phyloP scores from a whole-genome alignment of 2,888 invertebrate species.

The Drosophila anceps region DNA sequence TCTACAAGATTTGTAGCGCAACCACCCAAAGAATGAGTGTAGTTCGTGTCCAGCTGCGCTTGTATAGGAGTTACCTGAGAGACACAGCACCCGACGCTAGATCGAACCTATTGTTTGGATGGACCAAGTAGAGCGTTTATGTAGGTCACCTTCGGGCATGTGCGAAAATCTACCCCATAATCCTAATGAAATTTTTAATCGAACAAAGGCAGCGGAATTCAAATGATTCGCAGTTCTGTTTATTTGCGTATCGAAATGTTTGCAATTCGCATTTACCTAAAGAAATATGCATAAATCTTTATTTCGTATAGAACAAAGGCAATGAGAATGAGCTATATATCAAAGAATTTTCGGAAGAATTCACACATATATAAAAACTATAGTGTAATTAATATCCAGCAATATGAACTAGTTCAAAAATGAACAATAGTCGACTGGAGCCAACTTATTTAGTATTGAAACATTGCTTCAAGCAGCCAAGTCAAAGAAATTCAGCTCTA shows the following conservation, averaged over 20 bases:
- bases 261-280: slow-evolving; percentile 41
- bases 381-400: neutral
- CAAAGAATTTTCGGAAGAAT: neutral
- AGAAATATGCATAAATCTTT: slow-evolving; percentile 63
- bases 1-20: slow-evolving; percentile 38
- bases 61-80: slow-evolving; percentile 39
- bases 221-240: slow-evolving; percentile 53
- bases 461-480: too few relatives aligned
- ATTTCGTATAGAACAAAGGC: slow-evolving; percentile 25
- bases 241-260: slow-evolving; percentile 76
- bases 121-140: slow-evolving; percentile 56
- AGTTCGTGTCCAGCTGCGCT: slow-evolving; percentile 60
- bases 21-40: slow-evolving; percentile 39
- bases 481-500: too few relatives aligned
- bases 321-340: neutral
- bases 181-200: slow-evolving; percentile 49
- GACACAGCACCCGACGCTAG: slow-evolving; percentile 41
- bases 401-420: neutral
- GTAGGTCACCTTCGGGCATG: slow-evolving; percentile 47
- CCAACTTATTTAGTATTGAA: neutral
- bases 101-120: slow-evolving; percentile 43
- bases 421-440: neutral
- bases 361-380: neutral
- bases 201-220: slow-evolving; percentile 53
- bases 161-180: slow-evolving; percentile 78